Conservation (phyloP, 2,888 invertebrate genomes). For the Archips xylosteana region DNA sequence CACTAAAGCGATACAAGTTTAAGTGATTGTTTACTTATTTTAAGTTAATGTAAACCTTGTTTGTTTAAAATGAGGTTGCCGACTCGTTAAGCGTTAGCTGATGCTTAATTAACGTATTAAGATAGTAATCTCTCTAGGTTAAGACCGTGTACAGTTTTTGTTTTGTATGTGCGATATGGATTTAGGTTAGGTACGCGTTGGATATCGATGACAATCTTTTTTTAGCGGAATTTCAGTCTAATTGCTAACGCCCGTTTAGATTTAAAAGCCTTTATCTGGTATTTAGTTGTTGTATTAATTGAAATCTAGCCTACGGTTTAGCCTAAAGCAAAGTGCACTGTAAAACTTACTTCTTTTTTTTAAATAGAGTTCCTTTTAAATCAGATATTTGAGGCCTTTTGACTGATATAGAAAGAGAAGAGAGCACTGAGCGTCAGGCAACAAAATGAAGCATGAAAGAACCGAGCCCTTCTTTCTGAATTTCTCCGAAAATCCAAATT, state of each 20-base stretch:
- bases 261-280: not conserved
- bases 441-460: too few species aligned
- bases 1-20: constrained; percentile 37
- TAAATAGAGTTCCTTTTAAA: too few species aligned
- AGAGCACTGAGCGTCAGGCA: too few species aligned
- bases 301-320: not conserved
- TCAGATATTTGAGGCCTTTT: too few species aligned
- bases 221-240: constrained; percentile 6
- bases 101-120: constrained; percentile 65
- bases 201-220: constrained; percentile 50
- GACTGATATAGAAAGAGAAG: too few species aligned
- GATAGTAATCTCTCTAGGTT: constrained; percentile 79
- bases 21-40: constrained; percentile 37
- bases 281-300: not conserved
- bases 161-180: constrained; percentile 52
- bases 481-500: too few species aligned
- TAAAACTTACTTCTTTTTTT: too few species aligned
- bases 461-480: too few species aligned
- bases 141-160: constrained; percentile 63
- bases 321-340: too few species aligned
- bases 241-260: not conserved
- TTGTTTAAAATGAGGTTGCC: constrained; percentile 62
- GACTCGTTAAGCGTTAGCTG: constrained; percentile 59
- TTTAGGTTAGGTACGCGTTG: constrained; percentile 46
- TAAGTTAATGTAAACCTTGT: constrained; percentile 55